Evolutionary conservation across 2,797 vertebrate species (phyloP), one percentile per base, ranked within the genome.

Genomic region (Perdix hodgsoniae): DNA sequence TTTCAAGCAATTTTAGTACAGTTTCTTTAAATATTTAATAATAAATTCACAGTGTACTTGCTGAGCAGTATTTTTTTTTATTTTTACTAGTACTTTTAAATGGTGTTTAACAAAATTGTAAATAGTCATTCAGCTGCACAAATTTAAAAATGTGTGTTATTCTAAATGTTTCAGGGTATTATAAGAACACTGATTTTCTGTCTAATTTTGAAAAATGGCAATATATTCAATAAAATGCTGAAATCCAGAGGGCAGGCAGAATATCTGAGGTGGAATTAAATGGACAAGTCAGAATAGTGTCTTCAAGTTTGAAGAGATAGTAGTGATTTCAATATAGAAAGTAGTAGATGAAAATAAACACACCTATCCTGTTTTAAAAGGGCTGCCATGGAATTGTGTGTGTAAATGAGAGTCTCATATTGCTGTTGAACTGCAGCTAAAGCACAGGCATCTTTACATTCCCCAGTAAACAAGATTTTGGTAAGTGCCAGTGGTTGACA

Each of bases 361-460:
- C 7, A 42, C 37, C 42, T 82, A 69, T 44, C n/a, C 7, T 64
- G 3, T 57, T 81, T 74, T 85, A 59, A 85, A 79, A 72, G 23
- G 40, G 22, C 72, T 83, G 27, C 29, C 4, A 79, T 89, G 50
- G 77, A 91, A 66, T 67, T 14, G 1, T 4, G 0, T 70, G 15
- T 69, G 57, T 42, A 79, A 84, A 93, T 90, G 42, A 9, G 61
- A 77, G 75, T 65, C 49, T 76, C 80, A 27, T 10, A n/a, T 90
- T 70, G 50, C 49, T 88, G 84, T 47, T 88, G 83, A 90, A 54
- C 79, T 92, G 69, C n/a, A 91, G 60, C 77, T 86, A 88, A 83
- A 81, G 67, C 71, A 67, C 57, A 66, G 44, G 35, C 61, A 83
- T 84, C 47, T 40, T 88, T 24, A 44, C 42, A 37, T 72, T 93